Conservation (phyloP, 2,888 invertebrate genomes). For the Spilosoma lubricipeda region DNA sequence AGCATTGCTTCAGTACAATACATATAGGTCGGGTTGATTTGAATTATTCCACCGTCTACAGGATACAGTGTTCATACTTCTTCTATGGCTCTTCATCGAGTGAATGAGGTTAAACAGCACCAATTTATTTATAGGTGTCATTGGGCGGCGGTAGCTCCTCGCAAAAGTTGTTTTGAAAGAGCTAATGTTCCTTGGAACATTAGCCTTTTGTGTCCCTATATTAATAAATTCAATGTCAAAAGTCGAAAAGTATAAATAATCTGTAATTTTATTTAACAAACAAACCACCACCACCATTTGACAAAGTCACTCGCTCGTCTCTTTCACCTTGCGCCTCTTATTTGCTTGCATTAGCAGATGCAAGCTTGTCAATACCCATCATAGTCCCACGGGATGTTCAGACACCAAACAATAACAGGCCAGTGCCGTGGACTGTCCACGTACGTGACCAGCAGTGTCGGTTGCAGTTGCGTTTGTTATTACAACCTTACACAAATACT, state of each 20-base stretch:
- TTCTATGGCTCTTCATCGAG: too few relatives aligned
- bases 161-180: too few relatives aligned
- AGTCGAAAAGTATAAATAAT: background rate
- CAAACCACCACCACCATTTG: background rate
- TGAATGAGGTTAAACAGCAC: too few relatives aligned
- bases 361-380: constrained; percentile 63
- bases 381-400: constrained; percentile 59
- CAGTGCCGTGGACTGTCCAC: constrained; percentile 6
- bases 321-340: constrained; percentile 37
- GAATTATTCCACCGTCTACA: too few relatives aligned
- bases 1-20: too few relatives aligned
- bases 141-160: too few relatives aligned
- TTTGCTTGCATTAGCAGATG: constrained; percentile 78
- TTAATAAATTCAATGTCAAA: background rate
- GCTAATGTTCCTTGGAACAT: too few relatives aligned
- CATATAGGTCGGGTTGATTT: too few relatives aligned
- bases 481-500: constrained; percentile 56
- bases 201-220: too few relatives aligned
- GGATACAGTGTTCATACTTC: too few relatives aligned
- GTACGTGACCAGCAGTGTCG: constrained; percentile 27
- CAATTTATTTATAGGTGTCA: too few relatives aligned
- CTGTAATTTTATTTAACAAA: background rate
- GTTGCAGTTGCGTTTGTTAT: constrained; percentile 75
- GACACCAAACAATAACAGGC: constrained; percentile 50
- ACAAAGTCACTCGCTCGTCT: constrained; percentile 24